Evolutionary conservation across 2,797 vertebrate genomes (phyloP), one percentile per base, ranked within the genome.

Genomic region (Muraenolepis orangiensis): DNA sequence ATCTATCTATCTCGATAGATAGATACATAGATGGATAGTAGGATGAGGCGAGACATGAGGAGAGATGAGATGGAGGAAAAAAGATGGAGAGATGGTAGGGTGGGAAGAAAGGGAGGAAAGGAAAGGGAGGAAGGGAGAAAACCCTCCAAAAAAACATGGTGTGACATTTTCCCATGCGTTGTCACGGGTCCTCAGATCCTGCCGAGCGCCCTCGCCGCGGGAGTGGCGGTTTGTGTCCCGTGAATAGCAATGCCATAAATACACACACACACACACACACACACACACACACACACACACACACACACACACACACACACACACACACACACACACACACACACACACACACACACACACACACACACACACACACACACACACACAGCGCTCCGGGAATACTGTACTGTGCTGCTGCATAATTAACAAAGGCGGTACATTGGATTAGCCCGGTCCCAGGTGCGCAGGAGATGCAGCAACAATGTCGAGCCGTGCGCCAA

Each of bases 151-250:
- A 29, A 28, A 28, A 28, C 4, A 82, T 64, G 79, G 80, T 74
- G 85, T 90, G 90, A 91, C 90, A 90, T 90, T 90, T 91, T 84
- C 85, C 76, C 85, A 87, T 87, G 86, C 82, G 30, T 74, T 70
- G 86, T 88, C 88, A 89, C 84, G 81, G 85, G 86, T 84, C 84
- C 84, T 79, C 32, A 67, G 79, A 82, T 83, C 83, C 85, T 57
- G 23, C 78, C 16, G 84, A 79, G 80, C 12, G 38, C 75, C 76
- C 71, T 72, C 69, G 74, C 72, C 57, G 16, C 34, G 73, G 86
- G 84, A 81, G 70, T 75, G 14, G 23, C 1, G 30, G 70, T 82
- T 85, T 78, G 70, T 68, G 83, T 80, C 81, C 82, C 1, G 81
- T 74, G 86, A 86, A 89, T 87, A 85, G 80, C 80, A 83, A 87